phyloP scores from a whole-genome alignment of 2,113 vertebrate species.

The Tichodroma muraria region DNA sequence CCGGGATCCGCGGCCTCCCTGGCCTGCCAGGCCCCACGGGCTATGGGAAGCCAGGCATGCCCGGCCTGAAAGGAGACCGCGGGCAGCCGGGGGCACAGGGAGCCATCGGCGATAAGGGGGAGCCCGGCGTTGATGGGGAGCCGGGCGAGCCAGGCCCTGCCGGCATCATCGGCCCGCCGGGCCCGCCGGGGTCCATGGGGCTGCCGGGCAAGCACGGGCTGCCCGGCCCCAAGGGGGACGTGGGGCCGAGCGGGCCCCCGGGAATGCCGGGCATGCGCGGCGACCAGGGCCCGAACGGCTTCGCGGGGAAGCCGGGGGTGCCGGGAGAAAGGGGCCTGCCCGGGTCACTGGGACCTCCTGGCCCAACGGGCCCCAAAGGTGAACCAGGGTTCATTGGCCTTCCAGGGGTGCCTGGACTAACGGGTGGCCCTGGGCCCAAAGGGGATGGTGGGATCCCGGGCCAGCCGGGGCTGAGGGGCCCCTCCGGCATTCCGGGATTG shows the following conservation, averaged over 20 bases:
- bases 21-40: constrained; percentile 85
- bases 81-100: constrained; percentile 84
- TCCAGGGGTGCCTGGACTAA: constrained; percentile 83
- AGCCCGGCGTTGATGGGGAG: constrained; percentile 80
- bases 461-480: constrained; percentile 84
- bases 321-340: constrained; percentile 88
- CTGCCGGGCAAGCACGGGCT: constrained; percentile 90
- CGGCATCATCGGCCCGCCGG: constrained; percentile 81
- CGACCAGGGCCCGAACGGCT: constrained; percentile 84
- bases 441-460: constrained; percentile 86
- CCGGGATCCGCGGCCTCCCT: constrained; percentile 79
- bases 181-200: constrained; percentile 88
- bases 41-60: constrained; percentile 89
- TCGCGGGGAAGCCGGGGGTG: constrained; percentile 84
- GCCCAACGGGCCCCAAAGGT: constrained; percentile 90
- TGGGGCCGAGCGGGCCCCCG: constrained; percentile 83
- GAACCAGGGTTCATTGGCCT: constrained; percentile 85
- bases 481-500: constrained; percentile 90
- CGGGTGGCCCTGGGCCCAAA: constrained; percentile 79
- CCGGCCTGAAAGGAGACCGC: constrained; percentile 87
- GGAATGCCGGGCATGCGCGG: constrained; percentile 87
- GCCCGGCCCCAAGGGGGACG: constrained; percentile 84
- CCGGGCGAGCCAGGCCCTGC: constrained; percentile 79
- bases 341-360: constrained; percentile 79
- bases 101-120: constrained; percentile 84